Conservation (phyloP, 1,140 invertebrate species). For the Rhynchophorus ferrugineus region DNA sequence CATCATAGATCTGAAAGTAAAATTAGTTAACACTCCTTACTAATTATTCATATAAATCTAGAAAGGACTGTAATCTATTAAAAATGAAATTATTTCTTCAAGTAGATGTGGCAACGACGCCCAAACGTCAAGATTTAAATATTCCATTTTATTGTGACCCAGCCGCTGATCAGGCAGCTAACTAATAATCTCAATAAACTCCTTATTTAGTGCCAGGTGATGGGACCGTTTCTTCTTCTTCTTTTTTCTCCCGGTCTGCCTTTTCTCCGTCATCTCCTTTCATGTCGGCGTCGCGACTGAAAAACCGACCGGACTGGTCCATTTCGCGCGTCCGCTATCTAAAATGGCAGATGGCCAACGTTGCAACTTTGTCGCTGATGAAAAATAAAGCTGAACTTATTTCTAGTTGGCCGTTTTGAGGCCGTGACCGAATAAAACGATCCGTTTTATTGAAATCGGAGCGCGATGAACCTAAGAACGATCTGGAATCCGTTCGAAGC, state of each 20-base stretch:
- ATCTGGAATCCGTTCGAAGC: too few relatives aligned
- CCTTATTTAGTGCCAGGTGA: conserved; percentile 26
- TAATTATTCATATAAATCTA: too few relatives aligned
- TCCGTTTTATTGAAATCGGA: conserved; percentile 17
- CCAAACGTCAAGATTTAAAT: conserved; percentile 7
- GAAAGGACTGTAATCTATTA: too few relatives aligned
- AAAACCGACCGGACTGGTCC: conserved; percentile 21
- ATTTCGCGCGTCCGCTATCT: conserved; percentile 1
- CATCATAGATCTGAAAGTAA: too few relatives aligned
- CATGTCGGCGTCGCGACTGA: conserved; percentile 13
- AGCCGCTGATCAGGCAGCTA: conserved; percentile 13
- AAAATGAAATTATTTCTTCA: too few relatives aligned
- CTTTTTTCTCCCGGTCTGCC: not conserved
- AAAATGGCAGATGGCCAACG: conserved; percentile 19
- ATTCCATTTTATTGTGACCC: conserved; percentile 22
- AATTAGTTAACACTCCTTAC: too few relatives aligned
- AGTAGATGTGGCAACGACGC: conserved; percentile 9
- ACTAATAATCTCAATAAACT: conserved; percentile 26
- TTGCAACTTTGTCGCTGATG: conserved; percentile 25
- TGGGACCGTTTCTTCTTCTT: conserved; percentile 7
- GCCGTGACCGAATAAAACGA: conserved; percentile 6
- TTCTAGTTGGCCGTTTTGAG: conserved; percentile 9
- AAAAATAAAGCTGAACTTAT: conserved; percentile 20
- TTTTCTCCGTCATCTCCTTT: not conserved
- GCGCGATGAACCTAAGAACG: too few relatives aligned